phyloP scores from a whole-genome alignment of 2,888 invertebrate species.

The Volucella bombylans region DNA sequence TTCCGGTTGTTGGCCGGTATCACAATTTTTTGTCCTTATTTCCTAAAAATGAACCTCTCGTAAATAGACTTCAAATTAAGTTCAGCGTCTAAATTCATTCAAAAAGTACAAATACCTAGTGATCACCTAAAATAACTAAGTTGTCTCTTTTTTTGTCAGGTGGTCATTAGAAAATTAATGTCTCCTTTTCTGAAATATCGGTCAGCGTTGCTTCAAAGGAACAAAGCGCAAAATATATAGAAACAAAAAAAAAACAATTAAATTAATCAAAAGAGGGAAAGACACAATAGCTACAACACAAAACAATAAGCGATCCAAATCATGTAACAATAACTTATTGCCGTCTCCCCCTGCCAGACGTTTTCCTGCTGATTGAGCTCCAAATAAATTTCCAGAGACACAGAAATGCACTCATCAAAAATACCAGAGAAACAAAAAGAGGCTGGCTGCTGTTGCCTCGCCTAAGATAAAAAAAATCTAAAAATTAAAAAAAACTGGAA shows the following conservation, averaged over 20 bases:
- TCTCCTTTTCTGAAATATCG: conserved; percentile 41
- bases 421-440: conserved; percentile 56
- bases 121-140: too few relatives aligned
- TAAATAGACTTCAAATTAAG: too few relatives aligned
- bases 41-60: too few relatives aligned
- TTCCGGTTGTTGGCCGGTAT: too few relatives aligned
- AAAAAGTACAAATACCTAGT: too few relatives aligned
- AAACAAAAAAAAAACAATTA: conserved; percentile 56
- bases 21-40: too few relatives aligned
- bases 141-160: background rate
- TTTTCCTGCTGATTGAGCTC: conserved; percentile 71
- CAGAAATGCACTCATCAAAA: conserved; percentile 74
- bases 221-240: background rate
- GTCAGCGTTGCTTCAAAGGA: conserved; percentile 36
- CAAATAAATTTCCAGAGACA: conserved; percentile 69
- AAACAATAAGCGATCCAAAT: conserved; percentile 36
- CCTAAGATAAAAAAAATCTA: conserved; percentile 33
- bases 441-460: conserved; percentile 45
- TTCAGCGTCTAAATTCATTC: too few relatives aligned
- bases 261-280: conserved; percentile 63
- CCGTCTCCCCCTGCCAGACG: conserved; percentile 25
- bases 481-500: conserved; percentile 45
- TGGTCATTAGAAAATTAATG: conserved; percentile 58
- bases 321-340: conserved; percentile 65
- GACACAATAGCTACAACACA: conserved; percentile 40